Percentiles rank a stretch among this genome's conserved stretches.
phyloP scores from a whole-genome alignment of 2,888 invertebrate species.

The Platypus cylindrus region DNA sequence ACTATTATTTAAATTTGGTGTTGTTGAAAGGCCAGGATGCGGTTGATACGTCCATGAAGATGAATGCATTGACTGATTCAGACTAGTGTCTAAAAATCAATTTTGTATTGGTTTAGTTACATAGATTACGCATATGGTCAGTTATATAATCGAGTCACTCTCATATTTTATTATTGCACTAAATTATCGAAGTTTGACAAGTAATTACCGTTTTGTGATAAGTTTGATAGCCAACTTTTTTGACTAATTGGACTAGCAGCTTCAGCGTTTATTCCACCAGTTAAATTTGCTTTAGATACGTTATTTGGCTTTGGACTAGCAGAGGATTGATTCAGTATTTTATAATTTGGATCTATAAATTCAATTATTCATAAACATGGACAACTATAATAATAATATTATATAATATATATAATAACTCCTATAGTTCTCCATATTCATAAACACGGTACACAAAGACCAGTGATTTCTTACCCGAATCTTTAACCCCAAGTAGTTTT shows the following conservation, averaged over 20 bases:
- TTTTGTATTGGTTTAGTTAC: neutral
- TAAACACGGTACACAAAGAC: too few relatives aligned
- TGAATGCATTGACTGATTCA: conserved; percentile 26
- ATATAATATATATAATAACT: too few relatives aligned
- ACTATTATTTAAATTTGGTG: conserved; percentile 13
- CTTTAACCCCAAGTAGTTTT: conserved; percentile 40
- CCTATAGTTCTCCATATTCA: too few relatives aligned
- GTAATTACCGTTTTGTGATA: conserved; percentile 29
- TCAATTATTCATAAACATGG: neutral
- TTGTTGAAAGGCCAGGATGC: conserved; percentile 25
- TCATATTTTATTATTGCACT: too few relatives aligned
- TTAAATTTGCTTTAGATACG: neutral
- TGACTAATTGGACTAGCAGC: too few relatives aligned
- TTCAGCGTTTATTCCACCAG: conserved; percentile 9
- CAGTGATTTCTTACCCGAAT: conserved; percentile 26
- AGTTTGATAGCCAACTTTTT: conserved; percentile 31
- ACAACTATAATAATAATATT: neutral
- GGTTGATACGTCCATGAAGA: conserved; percentile 33
- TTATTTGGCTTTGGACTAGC: neutral
- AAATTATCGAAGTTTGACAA: conserved; percentile 2
- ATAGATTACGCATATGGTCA: neutral
- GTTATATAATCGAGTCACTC: too few relatives aligned
- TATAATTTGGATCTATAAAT: conserved; percentile 23
- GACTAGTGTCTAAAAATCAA: conserved; percentile 19
- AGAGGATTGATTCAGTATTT: conserved; percentile 16